Conservation (phyloP, 2,888 invertebrate species). For the Tricholauxania praeusta region DNA sequence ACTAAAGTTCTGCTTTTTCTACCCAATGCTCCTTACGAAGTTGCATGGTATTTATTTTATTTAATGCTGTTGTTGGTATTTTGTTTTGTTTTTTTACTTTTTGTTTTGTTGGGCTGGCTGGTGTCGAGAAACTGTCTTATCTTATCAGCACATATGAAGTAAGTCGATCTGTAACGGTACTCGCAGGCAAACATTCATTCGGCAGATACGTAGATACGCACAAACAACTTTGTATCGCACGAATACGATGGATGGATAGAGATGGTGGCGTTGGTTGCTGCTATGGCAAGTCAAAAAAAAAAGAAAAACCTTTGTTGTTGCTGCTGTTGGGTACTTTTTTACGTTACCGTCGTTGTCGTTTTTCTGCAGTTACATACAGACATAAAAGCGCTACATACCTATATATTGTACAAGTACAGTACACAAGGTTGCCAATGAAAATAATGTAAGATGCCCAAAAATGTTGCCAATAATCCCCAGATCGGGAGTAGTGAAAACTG, state of each 20-base stretch:
- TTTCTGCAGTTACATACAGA: background rate
- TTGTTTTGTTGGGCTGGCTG: background rate
- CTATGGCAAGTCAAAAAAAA: background rate
- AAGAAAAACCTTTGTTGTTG: too few relatives aligned
- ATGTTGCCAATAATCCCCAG: too few relatives aligned
- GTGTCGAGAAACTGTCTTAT: slow-evolving; percentile 36
- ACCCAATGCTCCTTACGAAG: background rate
- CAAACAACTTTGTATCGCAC: background rate
- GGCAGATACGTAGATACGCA: slow-evolving; percentile 17
- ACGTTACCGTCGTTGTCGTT: background rate
- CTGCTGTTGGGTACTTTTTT: background rate
- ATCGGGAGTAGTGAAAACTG: too few relatives aligned
- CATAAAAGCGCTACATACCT: too few relatives aligned
- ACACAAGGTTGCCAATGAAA: too few relatives aligned
- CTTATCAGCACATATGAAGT: slow-evolving; percentile 37
- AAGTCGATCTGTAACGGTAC: slow-evolving; percentile 29
- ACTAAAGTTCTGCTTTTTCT: background rate
- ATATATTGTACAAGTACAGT: too few relatives aligned
- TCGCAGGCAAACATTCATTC: background rate
- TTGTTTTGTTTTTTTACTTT: slow-evolving; percentile 6
- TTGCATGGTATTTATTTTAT: background rate
- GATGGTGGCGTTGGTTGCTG: slow-evolving; percentile 2
- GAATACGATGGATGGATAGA: background rate
- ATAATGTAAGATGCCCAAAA: too few relatives aligned
- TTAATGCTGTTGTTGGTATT: background rate